Evolutionary conservation across 2,888 invertebrate species (phyloP).

Genomic region (Electrophaes corylata): DNA sequence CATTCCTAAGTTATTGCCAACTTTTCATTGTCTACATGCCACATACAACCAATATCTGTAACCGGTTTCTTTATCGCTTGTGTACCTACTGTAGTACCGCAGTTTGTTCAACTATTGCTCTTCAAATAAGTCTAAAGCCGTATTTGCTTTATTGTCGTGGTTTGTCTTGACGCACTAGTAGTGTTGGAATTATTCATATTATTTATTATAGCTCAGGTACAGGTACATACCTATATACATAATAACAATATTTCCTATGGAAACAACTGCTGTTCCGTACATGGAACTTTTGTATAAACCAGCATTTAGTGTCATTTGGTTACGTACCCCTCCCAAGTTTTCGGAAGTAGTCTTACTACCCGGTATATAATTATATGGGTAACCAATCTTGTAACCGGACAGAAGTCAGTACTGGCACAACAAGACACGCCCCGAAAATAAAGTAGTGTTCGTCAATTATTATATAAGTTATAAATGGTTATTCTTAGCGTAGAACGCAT

Average conservation of each 20-base stretch:
- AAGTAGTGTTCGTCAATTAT: constrained; percentile 35
- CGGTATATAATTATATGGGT: too few relatives aligned
- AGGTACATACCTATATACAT: too few relatives aligned
- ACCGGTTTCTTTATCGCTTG: not conserved
- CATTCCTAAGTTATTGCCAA: too few relatives aligned
- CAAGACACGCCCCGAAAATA: not conserved
- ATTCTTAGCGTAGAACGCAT: constrained; percentile 29
- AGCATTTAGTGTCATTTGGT: too few relatives aligned
- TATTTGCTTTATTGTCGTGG: not conserved
- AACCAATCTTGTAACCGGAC: too few relatives aligned
- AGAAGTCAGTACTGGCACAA: not conserved
- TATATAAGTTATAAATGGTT: constrained; percentile 47
- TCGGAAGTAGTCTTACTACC: too few relatives aligned
- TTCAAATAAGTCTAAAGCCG: constrained; percentile 13
- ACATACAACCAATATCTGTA: not conserved
- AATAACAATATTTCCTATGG: too few relatives aligned
- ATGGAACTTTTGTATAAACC: too few relatives aligned
- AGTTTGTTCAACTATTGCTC: not conserved
- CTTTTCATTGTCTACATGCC: not conserved
- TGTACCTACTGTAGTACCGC: not conserved
- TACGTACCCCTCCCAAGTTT: too few relatives aligned
- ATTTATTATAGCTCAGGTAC: too few relatives aligned
- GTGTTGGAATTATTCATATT: too few relatives aligned
- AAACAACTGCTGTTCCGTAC: too few relatives aligned
- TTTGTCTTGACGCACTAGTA: not conserved